Percentiles rank a stretch among this genome's conserved stretches.
Evolutionary conservation across 1,140 invertebrate species (phyloP).

Genomic region (Caenorhabditis brenneri): DNA sequence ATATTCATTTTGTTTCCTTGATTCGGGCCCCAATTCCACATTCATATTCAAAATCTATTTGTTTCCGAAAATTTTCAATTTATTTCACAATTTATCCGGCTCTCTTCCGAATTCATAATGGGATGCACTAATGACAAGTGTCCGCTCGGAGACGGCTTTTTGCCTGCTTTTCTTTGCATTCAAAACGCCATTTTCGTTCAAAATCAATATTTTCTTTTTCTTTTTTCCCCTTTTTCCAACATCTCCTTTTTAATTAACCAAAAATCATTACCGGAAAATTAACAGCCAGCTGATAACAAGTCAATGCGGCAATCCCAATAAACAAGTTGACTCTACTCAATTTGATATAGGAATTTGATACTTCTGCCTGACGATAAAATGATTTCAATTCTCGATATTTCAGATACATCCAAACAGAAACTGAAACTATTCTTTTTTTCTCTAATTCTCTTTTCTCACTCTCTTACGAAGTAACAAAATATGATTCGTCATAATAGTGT

Average conservation of each 20-base stretch:
- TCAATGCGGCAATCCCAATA: background rate
- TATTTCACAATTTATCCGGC: too few relatives aligned
- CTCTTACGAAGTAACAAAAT: background rate
- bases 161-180: too few relatives aligned
- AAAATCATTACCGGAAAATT: background rate
- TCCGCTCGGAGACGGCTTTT: too few relatives aligned
- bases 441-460: background rate
- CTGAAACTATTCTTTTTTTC: background rate
- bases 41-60: too few relatives aligned
- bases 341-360: background rate
- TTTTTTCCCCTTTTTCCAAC: too few relatives aligned
- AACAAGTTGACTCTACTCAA: background rate
- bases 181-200: too few relatives aligned
- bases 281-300: conserved; percentile 2
- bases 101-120: too few relatives aligned
- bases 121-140: too few relatives aligned
- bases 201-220: too few relatives aligned
- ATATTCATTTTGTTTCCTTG: too few relatives aligned
- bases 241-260: background rate
- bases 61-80: too few relatives aligned
- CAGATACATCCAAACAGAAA: conserved; percentile 27
- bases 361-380: background rate
- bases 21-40: too few relatives aligned
- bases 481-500: conserved; percentile 35
- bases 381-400: conserved; percentile 26